Conservation (phyloP, 2,888 invertebrate species). For the Gymnosoma rotundatum region DNA sequence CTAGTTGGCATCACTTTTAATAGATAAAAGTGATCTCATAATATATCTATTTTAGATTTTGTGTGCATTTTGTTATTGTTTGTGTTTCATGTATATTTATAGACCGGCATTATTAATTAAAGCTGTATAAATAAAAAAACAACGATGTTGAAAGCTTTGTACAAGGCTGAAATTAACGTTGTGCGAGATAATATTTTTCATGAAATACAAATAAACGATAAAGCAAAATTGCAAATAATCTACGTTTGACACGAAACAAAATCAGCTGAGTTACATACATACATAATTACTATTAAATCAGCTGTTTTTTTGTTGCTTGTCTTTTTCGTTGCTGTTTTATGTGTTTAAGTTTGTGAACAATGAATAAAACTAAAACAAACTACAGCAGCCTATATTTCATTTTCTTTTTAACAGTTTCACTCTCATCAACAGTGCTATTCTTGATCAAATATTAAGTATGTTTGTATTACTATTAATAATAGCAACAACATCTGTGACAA, state of each 20-base stretch:
- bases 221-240: neutral
- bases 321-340: neutral
- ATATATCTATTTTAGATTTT: neutral
- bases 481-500: no score
- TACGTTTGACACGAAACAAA: neutral
- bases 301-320: neutral
- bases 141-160: neutral
- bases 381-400: neutral
- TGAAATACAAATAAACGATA: neutral
- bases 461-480: no score
- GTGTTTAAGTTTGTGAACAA: neutral
- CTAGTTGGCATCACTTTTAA: neutral
- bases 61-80: constrained; percentile 16
- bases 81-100: neutral
- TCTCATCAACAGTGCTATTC: no score
- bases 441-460: no score
- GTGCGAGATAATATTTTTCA: neutral
- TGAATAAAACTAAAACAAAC: neutral
- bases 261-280: neutral
- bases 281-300: neutral
- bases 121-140: neutral
- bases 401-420: no score
- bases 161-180: neutral
- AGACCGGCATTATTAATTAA: neutral
- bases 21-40: constrained; percentile 1